Base-by-base conservation (phyloP, 2,113 vertebrate genomes). In the Phalacrocorax carbo region DNA sequence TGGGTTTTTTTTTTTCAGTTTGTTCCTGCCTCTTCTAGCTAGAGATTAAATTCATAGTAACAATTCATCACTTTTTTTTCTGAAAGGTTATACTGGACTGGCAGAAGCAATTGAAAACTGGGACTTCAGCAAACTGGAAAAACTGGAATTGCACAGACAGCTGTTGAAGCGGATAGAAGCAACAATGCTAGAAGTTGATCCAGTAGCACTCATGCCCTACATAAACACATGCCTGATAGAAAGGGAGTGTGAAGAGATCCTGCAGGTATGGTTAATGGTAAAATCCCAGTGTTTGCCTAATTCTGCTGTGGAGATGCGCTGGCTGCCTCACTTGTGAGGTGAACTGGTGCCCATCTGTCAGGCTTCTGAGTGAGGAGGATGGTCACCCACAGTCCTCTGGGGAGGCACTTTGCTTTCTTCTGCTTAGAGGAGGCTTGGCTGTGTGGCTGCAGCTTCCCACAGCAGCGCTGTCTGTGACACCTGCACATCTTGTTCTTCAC, bases 101-200 rank as follows among this genome's bases (percentile, higher is more conserved):
- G 85, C 82, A 71, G 94, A 92, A 90, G 96, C 94, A 57, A 96
- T 96, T 21, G 88, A 94, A 75, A 96, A 92, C 38, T 92, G 93
- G 91, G 94, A 96, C 88, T 96, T 96, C 55, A 92, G 91, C 46
- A 96, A 90, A 70, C 78, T 94, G 82, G 93, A 96, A 66, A 92
- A 92, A 36, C 64, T 96, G 60, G 94, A 96, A 8, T 30, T 85
- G 36, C 46, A 92, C 65, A 81, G 91, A 21, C 73, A 93, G 65
- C 46, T 96, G 36, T 54, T 96, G 93, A 96, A 85, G 65, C 21
- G 38, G 36, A 93, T 94, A 92, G 93, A 96, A 92, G 93, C 91
- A 36, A 92, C 91, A 18, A 93, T 94, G 88, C 16, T 94, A 19
- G 93, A 96, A 90, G 0, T 79, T 30, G 94, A 90, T 73, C 93